Evolutionary conservation across 1,140 invertebrate genomes (phyloP), one percentile per base, ranked within the genome.

Genomic region (Brachionus plicatilis): DNA sequence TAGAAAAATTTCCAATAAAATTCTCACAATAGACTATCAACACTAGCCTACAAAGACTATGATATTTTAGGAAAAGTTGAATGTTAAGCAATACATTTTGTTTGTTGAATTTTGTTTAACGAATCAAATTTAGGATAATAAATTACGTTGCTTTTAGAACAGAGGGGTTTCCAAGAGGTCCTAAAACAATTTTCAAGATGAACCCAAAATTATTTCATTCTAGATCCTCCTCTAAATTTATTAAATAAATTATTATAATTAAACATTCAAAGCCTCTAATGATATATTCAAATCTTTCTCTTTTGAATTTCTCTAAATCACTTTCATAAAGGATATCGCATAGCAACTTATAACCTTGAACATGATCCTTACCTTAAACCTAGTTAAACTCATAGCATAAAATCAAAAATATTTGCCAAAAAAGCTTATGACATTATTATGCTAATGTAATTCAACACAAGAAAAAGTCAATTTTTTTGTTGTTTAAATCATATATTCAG

Each of bases 21-120:
- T 41, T 17, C 47, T 8, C 4, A 72, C 41, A 12, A 6, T 68
- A 12, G 66, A n/a, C 66, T 68, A 14, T 7, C 12, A 17, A n/a
- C 27, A 68, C 66, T n/a, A 68, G 66, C 2, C 66, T 17, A 9
- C 2, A 33, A 11, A 33, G 68, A 72, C 12, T 43, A 20, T 2
- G 4, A 17, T 17, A 2, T 37, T 37, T 37, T 37, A 37, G 2
- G 33, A 37, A 37, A 37, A 7, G 14, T 72, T 20, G 20, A 72
- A 72, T 72, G 68, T 72, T 72, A 72, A 72, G 68, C 68, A 72
- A 72, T 72, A 72, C 37, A 72, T 72, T 72, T 45, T 20, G 14
- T 6, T 37, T 24, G 68, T 43, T 20, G 33, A 72, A 17, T 17
- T 43, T 43, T 11, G 68, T 43, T 72, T 0, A 24, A 43, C 68